Evolutionary conservation across 1,140 invertebrate genomes (phyloP), one percentile per base, ranked within the genome.

Genomic region (Polypedilum vanderplanki): DNA sequence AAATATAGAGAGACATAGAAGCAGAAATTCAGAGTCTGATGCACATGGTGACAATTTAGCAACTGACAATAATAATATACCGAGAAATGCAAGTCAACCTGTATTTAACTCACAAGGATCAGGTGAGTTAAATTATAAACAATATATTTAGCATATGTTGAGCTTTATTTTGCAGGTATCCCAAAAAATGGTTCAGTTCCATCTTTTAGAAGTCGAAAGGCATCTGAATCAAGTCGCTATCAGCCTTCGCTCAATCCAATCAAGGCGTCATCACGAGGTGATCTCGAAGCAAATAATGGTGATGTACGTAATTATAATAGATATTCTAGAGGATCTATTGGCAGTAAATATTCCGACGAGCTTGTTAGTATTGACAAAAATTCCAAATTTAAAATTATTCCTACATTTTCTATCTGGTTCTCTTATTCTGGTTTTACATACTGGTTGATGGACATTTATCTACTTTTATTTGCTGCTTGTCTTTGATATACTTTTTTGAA

Each of bases 121-220:
- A 77, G 89, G 75, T 76, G 46, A 74, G 10, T 12, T 3, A 3
- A 3, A 46, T 12, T 9, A 9, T 46, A 9, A 46, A 46, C n/a
- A n/a, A n/a, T n/a, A 12, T 46, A 40, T 20, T 75, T 67, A n/a
- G 8, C 4, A 8, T 7, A 67, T 7, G 17, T n/a, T 1, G 65
- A 67, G 1, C 1, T 57, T 67, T 8, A 67, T n/a, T 20, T 67
- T 75, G 3, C 20, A 74, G 75, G 90, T 64, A 84, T 95, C 78
- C 92, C 92, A 73, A 94, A 94, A 82, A 95, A 94, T 80, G 91
- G 91, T 20, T 94, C 92, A 3, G 93, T 95, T 73, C 93, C 93
- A 1, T 92, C 93, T 78, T 95, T 95, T 80, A 84, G 92, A 10
- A 90, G 93, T 40, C 86, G 91, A 10, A 93, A 93, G 80, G 90